These are phyloP conservation scores for Pseudochaenichthys georgianus DNA, from an alignment of 2,797 vertebrate genomes.

Conservation along the genomic window DNA sequence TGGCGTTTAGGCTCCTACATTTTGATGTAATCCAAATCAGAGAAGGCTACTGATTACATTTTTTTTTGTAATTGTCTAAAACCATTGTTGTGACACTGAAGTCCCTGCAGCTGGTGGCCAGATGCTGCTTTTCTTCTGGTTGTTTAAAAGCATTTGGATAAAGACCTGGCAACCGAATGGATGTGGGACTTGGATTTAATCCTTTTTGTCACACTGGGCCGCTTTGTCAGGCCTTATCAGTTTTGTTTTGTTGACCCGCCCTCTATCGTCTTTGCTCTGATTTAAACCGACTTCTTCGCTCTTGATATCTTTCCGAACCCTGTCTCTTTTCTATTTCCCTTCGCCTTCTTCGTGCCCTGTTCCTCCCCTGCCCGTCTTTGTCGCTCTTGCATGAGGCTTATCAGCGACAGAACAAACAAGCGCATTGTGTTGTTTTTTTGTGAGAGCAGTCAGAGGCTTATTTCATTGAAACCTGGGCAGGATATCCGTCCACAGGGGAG, in stretches of 20 bases:
- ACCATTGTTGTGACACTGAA: slow-evolving; percentile 11
- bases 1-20: too few relatives aligned
- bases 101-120: slow-evolving; percentile 59
- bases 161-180: slow-evolving; percentile 9
- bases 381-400: slow-evolving; percentile 38
- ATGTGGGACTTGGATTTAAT: slow-evolving; percentile 52
- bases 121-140: slow-evolving; percentile 50
- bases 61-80: too few relatives aligned
- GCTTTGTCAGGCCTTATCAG: slow-evolving; percentile 49
- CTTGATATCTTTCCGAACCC: slow-evolving; percentile 12
- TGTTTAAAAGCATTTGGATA: background rate
- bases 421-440: slow-evolving; percentile 64
- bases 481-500: slow-evolving; percentile 45
- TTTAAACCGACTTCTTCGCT: slow-evolving; percentile 4
- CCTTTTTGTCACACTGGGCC: slow-evolving; percentile 62
- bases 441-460: slow-evolving; percentile 39
- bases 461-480: slow-evolving; percentile 58
- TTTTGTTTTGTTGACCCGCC: background rate
- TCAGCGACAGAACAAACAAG: slow-evolving; percentile 69
- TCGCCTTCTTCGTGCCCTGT: background rate
- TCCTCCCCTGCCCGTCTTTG: slow-evolving; percentile 10
- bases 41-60: too few relatives aligned
- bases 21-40: too few relatives aligned
- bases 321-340: background rate
- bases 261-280: slow-evolving; percentile 17